A percentile compares a stretch with the other conserved stretches of the same genome.
Evolutionary conservation across 2,888 invertebrate genomes (phyloP).

Genomic region (Cryptocephalus primarius): DNA sequence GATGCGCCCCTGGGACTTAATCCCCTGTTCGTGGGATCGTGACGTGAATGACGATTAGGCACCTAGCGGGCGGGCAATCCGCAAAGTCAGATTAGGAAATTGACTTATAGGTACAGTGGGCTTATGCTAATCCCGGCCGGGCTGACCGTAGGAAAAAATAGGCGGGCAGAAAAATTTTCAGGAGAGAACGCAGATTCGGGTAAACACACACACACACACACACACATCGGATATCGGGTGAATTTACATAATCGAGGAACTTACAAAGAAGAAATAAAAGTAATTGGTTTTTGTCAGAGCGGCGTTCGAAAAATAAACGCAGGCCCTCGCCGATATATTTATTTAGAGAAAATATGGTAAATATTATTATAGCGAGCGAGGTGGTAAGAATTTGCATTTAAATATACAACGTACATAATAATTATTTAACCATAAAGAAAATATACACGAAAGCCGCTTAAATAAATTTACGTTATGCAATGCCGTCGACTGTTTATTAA

Average conservation of each 20-base stretch:
- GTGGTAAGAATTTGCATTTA: conserved; percentile 11
- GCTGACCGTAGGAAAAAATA: conserved; percentile 16
- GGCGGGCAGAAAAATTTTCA: conserved; percentile 1
- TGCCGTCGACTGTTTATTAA: conserved; percentile 4
- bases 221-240: too few relatives aligned
- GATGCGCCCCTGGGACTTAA: not conserved
- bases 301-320: conserved; percentile 1
- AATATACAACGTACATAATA: conserved; percentile 9
- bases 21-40: conserved; percentile 10
- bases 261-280: conserved; percentile 6
- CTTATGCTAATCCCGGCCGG: conserved; percentile 15
- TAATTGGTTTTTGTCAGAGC: conserved; percentile 5
- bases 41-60: conserved; percentile 23
- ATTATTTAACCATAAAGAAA: conserved; percentile 13
- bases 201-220: too few relatives aligned
- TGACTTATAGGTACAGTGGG: conserved; percentile 15
- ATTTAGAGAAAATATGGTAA: conserved; percentile 11
- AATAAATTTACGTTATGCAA: conserved; percentile 10
- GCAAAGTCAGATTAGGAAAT: conserved; percentile 23
- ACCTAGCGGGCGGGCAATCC: conserved; percentile 19
- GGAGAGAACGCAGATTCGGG: too few relatives aligned
- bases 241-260: conserved; percentile 1
- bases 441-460: conserved; percentile 7
- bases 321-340: conserved; percentile 5
- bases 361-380: conserved; percentile 10